Evolutionary conservation across 1,140 invertebrate genomes (phyloP).

Genomic region (Spodoptera frugiperda): DNA sequence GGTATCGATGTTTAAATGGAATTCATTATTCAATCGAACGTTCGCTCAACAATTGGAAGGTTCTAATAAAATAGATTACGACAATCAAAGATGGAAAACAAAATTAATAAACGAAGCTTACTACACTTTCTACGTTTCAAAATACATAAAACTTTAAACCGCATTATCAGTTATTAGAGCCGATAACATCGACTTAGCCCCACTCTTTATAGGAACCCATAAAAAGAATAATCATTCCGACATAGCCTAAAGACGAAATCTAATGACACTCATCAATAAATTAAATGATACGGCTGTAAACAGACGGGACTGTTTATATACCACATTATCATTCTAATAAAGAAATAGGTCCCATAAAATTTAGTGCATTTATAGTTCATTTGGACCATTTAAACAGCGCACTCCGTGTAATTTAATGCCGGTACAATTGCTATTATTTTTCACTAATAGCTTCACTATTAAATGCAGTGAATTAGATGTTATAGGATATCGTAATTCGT

Average conservation of each 20-base stretch:
- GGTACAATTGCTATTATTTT: constrained; percentile 40
- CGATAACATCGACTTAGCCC: constrained; percentile 13
- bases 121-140: not conserved
- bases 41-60: too few relatives aligned
- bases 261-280: constrained; percentile 31
- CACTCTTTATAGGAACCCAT: constrained; percentile 15
- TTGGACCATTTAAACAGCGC: constrained; percentile 33
- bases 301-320: constrained; percentile 12
- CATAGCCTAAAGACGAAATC: constrained; percentile 18
- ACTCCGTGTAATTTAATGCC: constrained; percentile 22
- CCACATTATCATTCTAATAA: constrained; percentile 49
- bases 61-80: too few relatives aligned
- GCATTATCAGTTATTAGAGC: not conserved
- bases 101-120: too few relatives aligned
- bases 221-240: constrained; percentile 11
- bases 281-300: constrained; percentile 39
- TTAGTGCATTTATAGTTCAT: constrained; percentile 43
- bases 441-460: constrained; percentile 36
- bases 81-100: too few relatives aligned
- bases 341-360: constrained; percentile 44
- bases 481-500: not conserved
- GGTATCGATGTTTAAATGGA: too few relatives aligned
- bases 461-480: constrained; percentile 1
- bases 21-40: too few relatives aligned
- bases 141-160: not conserved